Conservation (phyloP, 2,113 vertebrate species). For the Vulpes lagopus region DNA sequence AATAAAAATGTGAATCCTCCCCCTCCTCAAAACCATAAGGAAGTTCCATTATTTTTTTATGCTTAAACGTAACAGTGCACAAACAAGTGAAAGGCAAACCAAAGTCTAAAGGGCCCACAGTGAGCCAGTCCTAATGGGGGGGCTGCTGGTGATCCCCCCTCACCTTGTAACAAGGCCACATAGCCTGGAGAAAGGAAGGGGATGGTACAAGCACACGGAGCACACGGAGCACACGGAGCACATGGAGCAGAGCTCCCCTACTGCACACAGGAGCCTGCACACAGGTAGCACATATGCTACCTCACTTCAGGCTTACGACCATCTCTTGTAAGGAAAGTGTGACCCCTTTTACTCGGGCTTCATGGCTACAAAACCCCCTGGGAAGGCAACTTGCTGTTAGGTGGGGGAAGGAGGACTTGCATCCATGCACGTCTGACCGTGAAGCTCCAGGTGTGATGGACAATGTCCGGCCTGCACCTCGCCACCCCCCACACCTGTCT, state of each 20-base stretch:
- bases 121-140: no score
- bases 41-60: neutral
- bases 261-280: accelerated
- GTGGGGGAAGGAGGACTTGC: neutral
- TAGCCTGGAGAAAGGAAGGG: neutral
- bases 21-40: neutral
- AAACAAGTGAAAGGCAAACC: neutral
- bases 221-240: no score
- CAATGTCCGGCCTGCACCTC: no score
- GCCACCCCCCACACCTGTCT: accelerated
- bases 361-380: accelerated
- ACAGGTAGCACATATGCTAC: accelerated
- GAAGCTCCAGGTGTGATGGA: neutral
- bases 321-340: accelerated
- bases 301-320: neutral
- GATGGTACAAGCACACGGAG: accelerated
- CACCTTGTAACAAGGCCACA: accelerated
- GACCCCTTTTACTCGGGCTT: neutral
- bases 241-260: no score
- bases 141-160: no score
- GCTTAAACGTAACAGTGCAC: neutral
- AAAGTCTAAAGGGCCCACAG: neutral
- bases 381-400: neutral
- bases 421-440: neutral
- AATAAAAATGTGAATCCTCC: no score